Evolutionary conservation across 2,113 vertebrate genomes (phyloP), one percentile per base, ranked within the genome.

Genomic region (western clawed frog (Xenopus tropicalis)): DNA sequence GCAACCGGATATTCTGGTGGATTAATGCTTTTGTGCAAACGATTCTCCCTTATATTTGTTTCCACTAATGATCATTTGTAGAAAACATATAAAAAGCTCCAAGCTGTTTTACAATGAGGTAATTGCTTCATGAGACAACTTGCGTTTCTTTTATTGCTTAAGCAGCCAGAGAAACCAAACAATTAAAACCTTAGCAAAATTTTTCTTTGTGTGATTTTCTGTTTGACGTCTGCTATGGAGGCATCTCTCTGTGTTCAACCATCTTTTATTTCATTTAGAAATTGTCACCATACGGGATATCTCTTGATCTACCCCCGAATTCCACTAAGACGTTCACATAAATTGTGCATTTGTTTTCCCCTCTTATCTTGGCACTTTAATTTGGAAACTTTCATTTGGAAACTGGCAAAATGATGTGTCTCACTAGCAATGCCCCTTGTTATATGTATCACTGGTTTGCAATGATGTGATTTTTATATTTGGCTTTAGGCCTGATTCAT

Each of bases 31-130:
- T 68, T 51, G 54, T 62, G 65, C 65, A 68, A 74, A 74, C 65
- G 61, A 61, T 74, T 61, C 56, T 63, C 59, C 24, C n/a, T 69
- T 76, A 69, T 69, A 69, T 76, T 69, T 76, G 73, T 43, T 76
- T 76, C 59, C 46, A 44, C 66, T 76, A 76, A 76, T 76, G 73
- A 76, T 76, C 57, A 76, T 76, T 76, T 69, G 66, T 69, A 63
- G 58, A 76, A 76, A 54, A 20, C 66, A 75, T 69, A 75, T 68
- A 75, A 74, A 37, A 74, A 68, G 56, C 65, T 68, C 72, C 54
- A 63, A 75, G 66, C 66, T 69, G 73, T 69, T 76, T 76, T 69
- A 69, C 66, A 69, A 69, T 69, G 66, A 76, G 59, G 25, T 68
- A 76, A 66, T 74, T 68, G 72, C 66, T 76, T 69, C 58, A 69